phyloP scores from a whole-genome alignment of 2,797 vertebrate genomes.

The Xenentodon cancila region DNA sequence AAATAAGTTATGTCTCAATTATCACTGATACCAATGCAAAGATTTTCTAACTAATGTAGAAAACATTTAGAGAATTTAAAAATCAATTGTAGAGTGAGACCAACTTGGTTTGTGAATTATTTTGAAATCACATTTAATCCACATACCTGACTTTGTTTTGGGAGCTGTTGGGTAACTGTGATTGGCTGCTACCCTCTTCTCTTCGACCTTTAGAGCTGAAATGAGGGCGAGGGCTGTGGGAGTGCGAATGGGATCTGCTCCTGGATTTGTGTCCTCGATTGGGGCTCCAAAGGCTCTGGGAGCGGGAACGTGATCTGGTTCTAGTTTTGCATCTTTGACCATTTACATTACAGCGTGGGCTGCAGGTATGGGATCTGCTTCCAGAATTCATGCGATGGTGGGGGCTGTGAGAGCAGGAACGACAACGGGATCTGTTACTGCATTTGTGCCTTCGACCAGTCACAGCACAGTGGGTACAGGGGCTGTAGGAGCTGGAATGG shows the following conservation, averaged over 20 bases:
- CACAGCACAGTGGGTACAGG: conserved; percentile 35
- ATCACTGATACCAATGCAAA: not conserved
- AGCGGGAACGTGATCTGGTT: conserved; percentile 49
- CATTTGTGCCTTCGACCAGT: conserved; percentile 42
- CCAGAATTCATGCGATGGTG: too few relatives aligned
- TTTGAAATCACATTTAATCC: too few relatives aligned
- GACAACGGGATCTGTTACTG: not conserved
- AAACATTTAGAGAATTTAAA: too few relatives aligned
- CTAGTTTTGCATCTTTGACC: conserved; percentile 23
- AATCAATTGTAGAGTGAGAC: too few relatives aligned
- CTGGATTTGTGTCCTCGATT: conserved; percentile 37
- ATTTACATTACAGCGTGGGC: conserved; percentile 69
- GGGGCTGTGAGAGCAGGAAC: too few relatives aligned
- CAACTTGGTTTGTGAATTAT: too few relatives aligned
- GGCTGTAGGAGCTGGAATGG: conserved; percentile 72
- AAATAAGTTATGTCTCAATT: not conserved
- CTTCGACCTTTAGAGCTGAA: conserved; percentile 67
- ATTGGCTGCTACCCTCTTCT: conserved; percentile 21
- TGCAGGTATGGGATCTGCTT: conserved; percentile 60
- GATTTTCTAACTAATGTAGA: not conserved
- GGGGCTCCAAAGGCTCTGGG: conserved; percentile 72
- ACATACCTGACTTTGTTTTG: not conserved
- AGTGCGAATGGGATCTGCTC: not conserved
- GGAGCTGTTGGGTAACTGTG: conserved; percentile 27
- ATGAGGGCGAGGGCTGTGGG: conserved; percentile 62